A percentile compares a stretch with the other conserved stretches of the same genome.
Evolutionary conservation across 2,888 invertebrate species (phyloP).

Genomic region (Pammene fasciana): DNA sequence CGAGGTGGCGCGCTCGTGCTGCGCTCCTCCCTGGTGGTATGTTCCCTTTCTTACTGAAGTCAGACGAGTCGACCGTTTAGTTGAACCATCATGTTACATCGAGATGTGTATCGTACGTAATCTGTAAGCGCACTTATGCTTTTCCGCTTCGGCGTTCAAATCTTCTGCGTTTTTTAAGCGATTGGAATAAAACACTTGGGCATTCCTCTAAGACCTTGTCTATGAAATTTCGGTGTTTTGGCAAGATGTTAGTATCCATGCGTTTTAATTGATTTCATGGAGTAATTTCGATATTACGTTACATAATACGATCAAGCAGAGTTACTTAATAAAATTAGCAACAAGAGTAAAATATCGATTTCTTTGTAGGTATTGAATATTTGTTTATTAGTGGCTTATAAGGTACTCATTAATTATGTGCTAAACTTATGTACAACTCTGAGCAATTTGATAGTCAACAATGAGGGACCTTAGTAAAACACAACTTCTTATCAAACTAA

Average conservation of each 20-base stretch:
- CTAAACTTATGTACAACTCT: too few relatives aligned
- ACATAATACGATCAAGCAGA: too few relatives aligned
- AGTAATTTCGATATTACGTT: too few relatives aligned
- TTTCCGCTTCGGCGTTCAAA: not conserved
- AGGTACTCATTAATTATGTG: too few relatives aligned
- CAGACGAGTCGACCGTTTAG: not conserved
- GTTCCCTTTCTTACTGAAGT: not conserved
- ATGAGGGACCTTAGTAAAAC: too few relatives aligned
- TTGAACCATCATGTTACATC: not conserved
- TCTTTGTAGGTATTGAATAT: too few relatives aligned
- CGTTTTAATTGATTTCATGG: too few relatives aligned
- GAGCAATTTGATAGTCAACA: too few relatives aligned
- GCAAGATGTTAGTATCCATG: not conserved
- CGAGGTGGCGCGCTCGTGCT: conserved; percentile 71
- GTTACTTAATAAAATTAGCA: too few relatives aligned
- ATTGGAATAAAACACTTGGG: conserved; percentile 31
- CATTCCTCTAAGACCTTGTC: conserved; percentile 47
- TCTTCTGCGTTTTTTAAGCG: not conserved
- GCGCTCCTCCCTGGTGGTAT: conserved; percentile 51
- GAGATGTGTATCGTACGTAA: not conserved
- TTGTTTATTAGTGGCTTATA: too few relatives aligned
- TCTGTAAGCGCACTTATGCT: not conserved
- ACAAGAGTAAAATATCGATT: too few relatives aligned
- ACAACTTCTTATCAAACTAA: not conserved
- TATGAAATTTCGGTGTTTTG: not conserved